phyloP scores from a whole-genome alignment of 2,888 invertebrate species.

The Teinopalpus imperialis region DNA sequence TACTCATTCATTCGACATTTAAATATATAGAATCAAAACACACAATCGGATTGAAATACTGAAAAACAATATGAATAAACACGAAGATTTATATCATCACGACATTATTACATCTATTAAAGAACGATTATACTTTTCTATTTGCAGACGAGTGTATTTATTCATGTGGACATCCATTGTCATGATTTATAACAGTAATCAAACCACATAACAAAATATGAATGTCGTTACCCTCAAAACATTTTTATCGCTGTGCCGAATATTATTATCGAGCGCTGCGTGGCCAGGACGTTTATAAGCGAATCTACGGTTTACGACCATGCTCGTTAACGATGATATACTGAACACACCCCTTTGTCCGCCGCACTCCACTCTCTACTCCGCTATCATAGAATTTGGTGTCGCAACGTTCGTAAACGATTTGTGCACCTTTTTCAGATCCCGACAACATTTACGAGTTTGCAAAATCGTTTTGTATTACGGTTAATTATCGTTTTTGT shows the following conservation, averaged over 20 bases:
- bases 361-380: slow-evolving; percentile 6
- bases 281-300: slow-evolving; percentile 44
- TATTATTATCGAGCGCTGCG: slow-evolving; percentile 16
- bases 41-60: too few relatives aligned
- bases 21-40: too few relatives aligned
- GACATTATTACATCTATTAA: too few relatives aligned
- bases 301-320: slow-evolving; percentile 44
- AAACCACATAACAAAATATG: slow-evolving; percentile 9
- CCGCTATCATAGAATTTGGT: slow-evolving; percentile 2
- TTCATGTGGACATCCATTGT: too few relatives aligned
- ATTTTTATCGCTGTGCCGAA: slow-evolving; percentile 19
- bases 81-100: too few relatives aligned
- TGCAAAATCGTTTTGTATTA: too few relatives aligned
- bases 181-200: slow-evolving; percentile 2
- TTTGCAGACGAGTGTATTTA: not conserved
- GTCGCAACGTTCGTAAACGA: not conserved
- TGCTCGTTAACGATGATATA: slow-evolving; percentile 52
- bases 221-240: slow-evolving; percentile 11
- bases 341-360: slow-evolving; percentile 29
- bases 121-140: not conserved
- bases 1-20: too few relatives aligned
- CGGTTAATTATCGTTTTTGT: too few relatives aligned
- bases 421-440: not conserved
- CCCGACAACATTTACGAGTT: too few relatives aligned
- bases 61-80: too few relatives aligned